These are phyloP conservation scores for Cryptus viduatorius DNA, from an alignment of 2,888 invertebrate species.

Conservation along the genomic window DNA sequence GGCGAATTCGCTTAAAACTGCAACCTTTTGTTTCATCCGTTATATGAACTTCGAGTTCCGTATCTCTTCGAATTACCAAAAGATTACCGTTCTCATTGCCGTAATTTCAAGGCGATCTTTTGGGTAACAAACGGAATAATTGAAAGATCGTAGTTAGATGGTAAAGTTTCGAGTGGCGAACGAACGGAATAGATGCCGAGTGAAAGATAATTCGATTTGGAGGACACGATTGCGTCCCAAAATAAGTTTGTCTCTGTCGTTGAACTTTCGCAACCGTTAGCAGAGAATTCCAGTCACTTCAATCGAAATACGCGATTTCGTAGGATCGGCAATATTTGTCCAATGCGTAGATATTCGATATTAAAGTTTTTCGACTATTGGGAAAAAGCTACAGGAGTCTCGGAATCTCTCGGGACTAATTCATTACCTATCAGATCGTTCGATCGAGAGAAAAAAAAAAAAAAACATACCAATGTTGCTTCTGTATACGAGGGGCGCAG, in stretches of 20 bases:
- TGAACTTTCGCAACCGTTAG: conserved; percentile 54
- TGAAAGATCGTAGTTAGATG: neutral
- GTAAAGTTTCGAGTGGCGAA: neutral
- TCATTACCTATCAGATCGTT: conserved; percentile 46
- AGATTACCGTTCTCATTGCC: neutral
- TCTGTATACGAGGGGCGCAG: neutral
- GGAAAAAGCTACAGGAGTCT: conserved; percentile 42
- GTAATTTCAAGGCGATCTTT: neutral
- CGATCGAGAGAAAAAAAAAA: conserved; percentile 40
- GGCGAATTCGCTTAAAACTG: neutral
- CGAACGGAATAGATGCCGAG: conserved; percentile 30
- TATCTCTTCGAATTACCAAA: neutral
- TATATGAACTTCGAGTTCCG: neutral
- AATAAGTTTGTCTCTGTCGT: conserved; percentile 54
- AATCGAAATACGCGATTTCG: conserved; percentile 60
- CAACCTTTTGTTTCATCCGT: neutral
- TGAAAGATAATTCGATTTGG: conserved; percentile 64
- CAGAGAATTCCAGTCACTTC: conserved; percentile 26
- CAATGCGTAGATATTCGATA: conserved; percentile 57
- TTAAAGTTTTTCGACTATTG: conserved; percentile 21
- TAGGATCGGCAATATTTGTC: conserved; percentile 61
- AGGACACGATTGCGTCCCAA: conserved; percentile 38
- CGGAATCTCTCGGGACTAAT: conserved; percentile 48
- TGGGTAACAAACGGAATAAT: neutral
- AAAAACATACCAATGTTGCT: neutral